Base-by-base conservation (phyloP, 2,113 vertebrate genomes). In the Ellobius talpinus region DNA sequence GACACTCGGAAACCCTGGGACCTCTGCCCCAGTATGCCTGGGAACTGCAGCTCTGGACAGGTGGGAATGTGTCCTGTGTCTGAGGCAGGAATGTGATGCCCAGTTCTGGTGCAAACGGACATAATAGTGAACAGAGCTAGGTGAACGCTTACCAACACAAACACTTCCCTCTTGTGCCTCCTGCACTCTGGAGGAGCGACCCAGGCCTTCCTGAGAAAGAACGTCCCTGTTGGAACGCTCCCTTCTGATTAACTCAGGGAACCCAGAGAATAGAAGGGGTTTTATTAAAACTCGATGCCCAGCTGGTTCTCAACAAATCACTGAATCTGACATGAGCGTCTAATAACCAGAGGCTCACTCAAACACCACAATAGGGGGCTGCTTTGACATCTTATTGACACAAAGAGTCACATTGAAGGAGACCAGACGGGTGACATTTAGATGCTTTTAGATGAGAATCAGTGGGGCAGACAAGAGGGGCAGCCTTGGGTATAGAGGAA, bases 401-500 rank as follows among this genome's bases (percentile, higher is more conserved):
- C 93, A 94, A 92, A 97, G 76, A 77, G 72, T 85, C 73, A 89
- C 82, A 94, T 19, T 96, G 91, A 94, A 68, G 68, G 86, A 50
- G 82, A 50, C 72, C 42, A 21, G 85, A 94, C 14, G 12, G 4
- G 76, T 72, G 45, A 42, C 81, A 72, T 96, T 93, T 81, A 39
- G 47, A 94, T 50, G 79, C 79, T 24, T 84, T 36, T 52, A 36
- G 74, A 84, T 63, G 81, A 95, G 73, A 78, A 88, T 58, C 65
- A 21, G 55, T 11, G 1, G 5, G 2, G 58, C 81, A 89, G 91
- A 68, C 14, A 17, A 58, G 73, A 87, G 5, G 16, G 76, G 9
- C 23, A 21, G 26, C 3, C 29, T 58, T 3, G 3, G 13, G 36
- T 66, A 33, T 61, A 42, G 87, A 68, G 81, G 76, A 79, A 88